phyloP scores from a whole-genome alignment of 2,888 invertebrate species.

The Yponomeuta cagnagella region DNA sequence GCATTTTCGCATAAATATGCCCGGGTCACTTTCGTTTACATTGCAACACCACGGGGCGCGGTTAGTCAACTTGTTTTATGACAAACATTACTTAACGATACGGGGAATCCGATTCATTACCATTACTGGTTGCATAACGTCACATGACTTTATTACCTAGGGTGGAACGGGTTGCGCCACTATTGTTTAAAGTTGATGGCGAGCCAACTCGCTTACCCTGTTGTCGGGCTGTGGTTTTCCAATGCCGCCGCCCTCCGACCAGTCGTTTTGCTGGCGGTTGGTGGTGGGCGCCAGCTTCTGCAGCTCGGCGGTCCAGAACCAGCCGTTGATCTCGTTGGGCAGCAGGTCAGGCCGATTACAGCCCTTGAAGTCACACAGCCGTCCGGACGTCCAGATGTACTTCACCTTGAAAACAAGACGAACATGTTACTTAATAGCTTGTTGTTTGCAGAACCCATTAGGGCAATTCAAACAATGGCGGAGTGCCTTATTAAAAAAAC shows the following conservation, averaged over 20 bases:
- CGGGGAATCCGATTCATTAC: slow-evolving; percentile 45
- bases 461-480: slow-evolving; percentile 26
- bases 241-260: slow-evolving; percentile 91
- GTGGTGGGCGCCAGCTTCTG: slow-evolving; percentile 90
- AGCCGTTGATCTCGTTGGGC: slow-evolving; percentile 87
- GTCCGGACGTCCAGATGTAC: slow-evolving; percentile 94
- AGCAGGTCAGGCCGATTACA: slow-evolving; percentile 90
- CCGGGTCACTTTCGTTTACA: slow-evolving; percentile 66
- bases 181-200: not conserved
- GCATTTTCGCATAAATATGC: slow-evolving; percentile 71
- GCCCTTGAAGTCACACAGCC: slow-evolving; percentile 92
- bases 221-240: slow-evolving; percentile 92
- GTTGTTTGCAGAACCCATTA: slow-evolving; percentile 7
- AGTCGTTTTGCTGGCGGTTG: slow-evolving; percentile 89
- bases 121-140: slow-evolving; percentile 11
- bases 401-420: slow-evolving; percentile 75
- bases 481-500: slow-evolving; percentile 27
- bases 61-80: slow-evolving; percentile 35
- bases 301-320: slow-evolving; percentile 94
- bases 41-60: slow-evolving; percentile 42
- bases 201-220: slow-evolving; percentile 58
- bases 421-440: not conserved
- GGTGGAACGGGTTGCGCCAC: slow-evolving; percentile 3
- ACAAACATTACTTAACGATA: slow-evolving; percentile 61
- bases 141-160: not conserved